Base-by-base conservation (phyloP, 2,888 invertebrate species). In the Drosophila leonis region DNA sequence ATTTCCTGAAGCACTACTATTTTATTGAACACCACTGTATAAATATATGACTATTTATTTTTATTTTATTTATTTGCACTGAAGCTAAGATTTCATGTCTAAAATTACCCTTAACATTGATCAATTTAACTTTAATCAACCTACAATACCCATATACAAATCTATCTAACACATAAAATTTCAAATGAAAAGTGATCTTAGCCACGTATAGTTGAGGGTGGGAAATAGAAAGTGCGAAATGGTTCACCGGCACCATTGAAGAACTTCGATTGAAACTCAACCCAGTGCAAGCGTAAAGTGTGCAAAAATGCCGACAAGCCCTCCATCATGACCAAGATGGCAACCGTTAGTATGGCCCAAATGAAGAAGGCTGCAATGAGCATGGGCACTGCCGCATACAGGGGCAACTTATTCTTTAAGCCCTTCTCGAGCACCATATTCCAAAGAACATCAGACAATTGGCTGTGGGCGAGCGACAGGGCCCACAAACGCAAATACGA, bases 251-350 rank as follows among this genome's bases (percentile, higher is more conserved):
- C 93, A 55, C 98, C 98, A 5, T 94, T 90, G 93, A 97, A 98
- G 93, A 98, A 98, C 93, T 98, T 98, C 92, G 97, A 98, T 94
- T 99, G 98, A 94, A 99, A 99, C 93, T 98, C 98, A 84, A 98
- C 98, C 97, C 99, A 99, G 94, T 99, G 99, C 86, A 99, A 95
- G 94, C 99, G 98, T 80, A 99, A 95, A 0, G 99, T 99, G 92
- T 99, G 99, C 80, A 99, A 94, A 94, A 99, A 99, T 35, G 99
- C 99, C n/a, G 99, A 99, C 12, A 99, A 94, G 0, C 99, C 99
- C 94, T 99, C 99, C 99, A 99, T 99, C 90, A 99, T 95, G 75
- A 99, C 97, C 65, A 99, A 95, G 92, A 99, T 98, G 88, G 97
- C 96, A 55, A 99, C 94, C 0, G 99, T 99, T 77, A 99, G 95